phyloP scores from a whole-genome alignment of 2,888 invertebrate species.

The Melinaea marsaeus region DNA sequence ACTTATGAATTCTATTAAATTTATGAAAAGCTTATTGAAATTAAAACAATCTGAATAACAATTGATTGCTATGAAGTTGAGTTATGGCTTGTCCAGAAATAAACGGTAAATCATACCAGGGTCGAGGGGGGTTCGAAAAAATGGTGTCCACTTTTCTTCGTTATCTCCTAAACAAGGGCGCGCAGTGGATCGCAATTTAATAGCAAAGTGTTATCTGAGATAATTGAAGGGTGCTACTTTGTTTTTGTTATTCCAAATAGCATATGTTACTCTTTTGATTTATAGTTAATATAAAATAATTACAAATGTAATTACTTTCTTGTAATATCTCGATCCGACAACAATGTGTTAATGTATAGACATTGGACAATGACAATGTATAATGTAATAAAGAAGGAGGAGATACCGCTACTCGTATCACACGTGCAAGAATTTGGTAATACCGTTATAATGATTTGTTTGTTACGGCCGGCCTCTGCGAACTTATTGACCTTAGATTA shows the following conservation, averaged over 20 bases:
- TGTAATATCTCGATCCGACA: too few relatives aligned
- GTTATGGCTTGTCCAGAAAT: conserved; percentile 23
- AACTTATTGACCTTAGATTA: conserved; percentile 27
- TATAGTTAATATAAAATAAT: too few relatives aligned
- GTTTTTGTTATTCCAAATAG: conserved; percentile 6
- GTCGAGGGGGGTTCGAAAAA: conserved; percentile 28
- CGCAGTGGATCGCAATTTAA: conserved; percentile 24
- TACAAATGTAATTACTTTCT: too few relatives aligned
- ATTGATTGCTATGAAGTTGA: conserved; percentile 21
- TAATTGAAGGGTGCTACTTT: conserved; percentile 17
- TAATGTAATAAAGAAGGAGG: conserved; percentile 47
- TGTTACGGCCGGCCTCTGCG: conserved; percentile 22
- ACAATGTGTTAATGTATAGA: conserved; percentile 2
- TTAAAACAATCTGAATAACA: conserved; percentile 5
- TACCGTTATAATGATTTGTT: conserved; percentile 50
- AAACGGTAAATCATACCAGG: conserved; percentile 24
- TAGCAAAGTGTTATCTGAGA: conserved; percentile 20
- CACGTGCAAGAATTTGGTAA: conserved; percentile 58
- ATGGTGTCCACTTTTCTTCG: conserved; percentile 30
- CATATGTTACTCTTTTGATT: neutral
- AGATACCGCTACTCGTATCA: conserved; percentile 54
- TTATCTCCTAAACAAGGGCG: conserved; percentile 29
- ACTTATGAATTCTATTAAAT: too few relatives aligned
- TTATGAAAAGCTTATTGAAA: neutral
- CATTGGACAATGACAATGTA: conserved; percentile 46